Evolutionary conservation across 1,140 invertebrate species (phyloP), one percentile per base, ranked within the genome.

Genomic region (Drosophila truncata): DNA sequence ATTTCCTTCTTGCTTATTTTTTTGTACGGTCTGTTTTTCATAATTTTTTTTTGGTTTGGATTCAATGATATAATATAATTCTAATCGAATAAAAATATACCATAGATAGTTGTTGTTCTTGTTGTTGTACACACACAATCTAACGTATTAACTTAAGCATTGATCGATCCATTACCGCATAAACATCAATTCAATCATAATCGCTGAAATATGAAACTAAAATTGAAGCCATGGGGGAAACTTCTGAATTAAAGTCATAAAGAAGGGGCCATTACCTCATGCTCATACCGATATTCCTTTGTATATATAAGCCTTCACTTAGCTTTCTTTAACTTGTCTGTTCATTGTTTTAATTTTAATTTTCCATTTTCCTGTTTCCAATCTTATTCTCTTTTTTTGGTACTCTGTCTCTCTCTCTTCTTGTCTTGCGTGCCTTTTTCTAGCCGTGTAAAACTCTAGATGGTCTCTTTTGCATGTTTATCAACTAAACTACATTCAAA

Each of bases 41-140:
- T 14, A 14, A 20, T 16, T 23, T 35, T 52, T 20, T 16, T 79
- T 69, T 61, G 46, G 54, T 78, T 83, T 80, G 63, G 74, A 75
- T 82, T 83, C 27, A 84, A 75, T 75, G 63, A 66, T 81, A 65
- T 88, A 81, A 78, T 75, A 78, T 75, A 54, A 54, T 37, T 66
- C 74, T 79, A 82, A 71, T 80, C 71, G 66, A 86, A 87, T 84
- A 84, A 67, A 85, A 85, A 88, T 90, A 88, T 84, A 85, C 66
- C 57, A 72, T 90, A 90, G 78, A 90, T 90, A 90, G 85, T 90
- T 90, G 85, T 90, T 90, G 85, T 90, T 90, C 85, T 90, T 90
- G 85, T 90, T 90, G 85, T 90, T 90, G 85, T 90, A 88, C 66
- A 74, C 76, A 86, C 81, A 90, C 46, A 66, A 67, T 75, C 71